Evolutionary conservation across 2,797 vertebrate genomes (phyloP).

Genomic region (Poecile montanus): DNA sequence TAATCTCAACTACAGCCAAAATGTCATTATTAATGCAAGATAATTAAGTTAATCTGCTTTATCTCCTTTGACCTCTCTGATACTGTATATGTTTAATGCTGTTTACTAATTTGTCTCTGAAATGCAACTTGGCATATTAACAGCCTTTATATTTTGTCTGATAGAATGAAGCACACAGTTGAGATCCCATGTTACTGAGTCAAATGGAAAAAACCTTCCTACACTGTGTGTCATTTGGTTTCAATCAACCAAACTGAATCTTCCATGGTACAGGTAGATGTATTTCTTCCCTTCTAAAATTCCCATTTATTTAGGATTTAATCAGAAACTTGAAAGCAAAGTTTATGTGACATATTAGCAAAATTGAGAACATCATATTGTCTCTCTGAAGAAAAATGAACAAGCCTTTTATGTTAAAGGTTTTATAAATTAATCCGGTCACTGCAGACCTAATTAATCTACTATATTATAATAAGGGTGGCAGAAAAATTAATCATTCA

Average conservation of each 20-base stretch:
- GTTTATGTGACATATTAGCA: neutral
- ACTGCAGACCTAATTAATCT: neutral
- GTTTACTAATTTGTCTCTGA: constrained; percentile 26
- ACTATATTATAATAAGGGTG: neutral
- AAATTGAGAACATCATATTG: neutral
- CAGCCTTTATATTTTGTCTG: neutral
- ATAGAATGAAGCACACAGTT: neutral
- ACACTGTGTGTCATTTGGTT: neutral
- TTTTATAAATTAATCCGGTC: neutral
- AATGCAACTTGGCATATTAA: neutral
- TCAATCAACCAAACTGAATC: neutral
- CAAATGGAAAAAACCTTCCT: neutral
- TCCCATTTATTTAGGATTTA: neutral
- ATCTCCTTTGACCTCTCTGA: neutral
- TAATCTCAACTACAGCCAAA: constrained; percentile 41
- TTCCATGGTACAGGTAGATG: neutral
- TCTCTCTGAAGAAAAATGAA: neutral
- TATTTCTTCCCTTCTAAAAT: neutral
- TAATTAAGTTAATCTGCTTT: constrained; percentile 20
- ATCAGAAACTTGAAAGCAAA: neutral
- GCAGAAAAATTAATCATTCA: neutral
- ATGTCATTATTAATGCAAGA: constrained; percentile 18
- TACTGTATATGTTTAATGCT: constrained; percentile 1
- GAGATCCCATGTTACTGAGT: neutral
- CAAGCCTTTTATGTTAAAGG: neutral